A percentile compares a stretch with the other conserved stretches of the same genome.
Conservation (phyloP, 1,140 invertebrate species). For the Drosophila pallidifrons region DNA sequence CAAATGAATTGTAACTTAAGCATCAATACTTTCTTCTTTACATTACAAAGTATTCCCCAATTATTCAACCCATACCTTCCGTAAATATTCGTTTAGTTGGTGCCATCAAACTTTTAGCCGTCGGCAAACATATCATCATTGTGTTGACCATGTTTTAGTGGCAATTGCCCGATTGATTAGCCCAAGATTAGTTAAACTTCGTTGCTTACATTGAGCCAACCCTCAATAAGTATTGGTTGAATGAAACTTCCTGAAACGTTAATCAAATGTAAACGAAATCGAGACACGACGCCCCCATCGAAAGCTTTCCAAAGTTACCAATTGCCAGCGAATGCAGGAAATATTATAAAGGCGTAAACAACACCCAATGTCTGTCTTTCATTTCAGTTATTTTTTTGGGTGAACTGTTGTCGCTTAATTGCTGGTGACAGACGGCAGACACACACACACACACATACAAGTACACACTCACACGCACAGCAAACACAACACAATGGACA, state of each 20-base stretch:
- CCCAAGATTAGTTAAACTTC: slow-evolving; percentile 13
- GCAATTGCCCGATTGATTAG: slow-evolving; percentile 14
- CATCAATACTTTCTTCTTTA: too few relatives aligned
- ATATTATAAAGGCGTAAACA: slow-evolving; percentile 44
- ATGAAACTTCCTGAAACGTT: slow-evolving; percentile 57
- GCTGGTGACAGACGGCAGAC: slow-evolving; percentile 68
- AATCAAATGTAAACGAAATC: slow-evolving; percentile 42
- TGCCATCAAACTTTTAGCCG: not conserved
- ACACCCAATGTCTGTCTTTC: slow-evolving; percentile 30
- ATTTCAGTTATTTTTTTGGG: slow-evolving; percentile 29
- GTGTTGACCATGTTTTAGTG: slow-evolving; percentile 14
- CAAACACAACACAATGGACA: slow-evolving; percentile 35
- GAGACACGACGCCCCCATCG: slow-evolving; percentile 18
- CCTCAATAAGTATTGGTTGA: slow-evolving; percentile 8
- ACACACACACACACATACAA: slow-evolving; percentile 47
- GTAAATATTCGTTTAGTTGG: too few relatives aligned
- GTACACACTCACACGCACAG: slow-evolving; percentile 27
- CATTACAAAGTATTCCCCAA: too few relatives aligned
- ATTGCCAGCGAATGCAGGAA: slow-evolving; percentile 55
- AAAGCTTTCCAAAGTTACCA: slow-evolving; percentile 19
- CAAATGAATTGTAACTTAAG: too few relatives aligned
- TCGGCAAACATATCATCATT: not conserved
- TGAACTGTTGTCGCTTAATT: slow-evolving; percentile 69
- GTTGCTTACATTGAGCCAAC: slow-evolving; percentile 8
- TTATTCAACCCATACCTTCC: too few relatives aligned